Percentiles rank a stretch among this genome's conserved stretches.
phyloP scores from a whole-genome alignment of 2,797 vertebrate genomes.

The Mormyrus proboscirostris region DNA sequence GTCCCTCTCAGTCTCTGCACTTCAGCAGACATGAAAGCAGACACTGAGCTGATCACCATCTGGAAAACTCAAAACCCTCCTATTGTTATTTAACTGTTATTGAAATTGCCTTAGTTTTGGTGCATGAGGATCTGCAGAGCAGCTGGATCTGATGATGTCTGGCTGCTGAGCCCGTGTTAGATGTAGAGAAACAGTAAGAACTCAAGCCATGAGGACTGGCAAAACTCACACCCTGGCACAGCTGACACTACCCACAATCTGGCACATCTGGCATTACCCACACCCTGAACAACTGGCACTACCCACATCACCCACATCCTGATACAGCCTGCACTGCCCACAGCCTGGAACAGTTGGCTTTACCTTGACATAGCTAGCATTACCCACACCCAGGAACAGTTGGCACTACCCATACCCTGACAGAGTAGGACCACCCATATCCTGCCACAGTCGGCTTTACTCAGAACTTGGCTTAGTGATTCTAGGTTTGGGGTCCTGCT shows the following conservation, averaged over 20 bases:
- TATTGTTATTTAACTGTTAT: not conserved
- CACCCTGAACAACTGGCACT: not conserved
- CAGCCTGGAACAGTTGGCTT: not conserved
- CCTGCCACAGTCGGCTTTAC: not conserved
- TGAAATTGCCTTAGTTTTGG: not conserved
- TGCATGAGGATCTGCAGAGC: not conserved
- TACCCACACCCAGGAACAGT: not conserved
- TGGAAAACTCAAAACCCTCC: not conserved
- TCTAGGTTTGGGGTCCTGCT: not conserved
- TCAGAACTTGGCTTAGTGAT: not conserved
- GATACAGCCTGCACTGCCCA: not conserved
- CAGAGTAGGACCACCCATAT: not conserved
- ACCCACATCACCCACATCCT: not conserved
- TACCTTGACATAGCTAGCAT: not conserved
- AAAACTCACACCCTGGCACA: not conserved
- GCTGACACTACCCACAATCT: not conserved
- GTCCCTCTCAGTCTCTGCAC: not conserved
- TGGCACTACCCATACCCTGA: not conserved
- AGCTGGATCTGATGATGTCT: not conserved
- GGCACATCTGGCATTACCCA: not conserved
- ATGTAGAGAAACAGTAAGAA: not conserved
- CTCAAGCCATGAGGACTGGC: not conserved
- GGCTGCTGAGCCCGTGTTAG: not conserved
- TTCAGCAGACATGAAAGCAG: not conserved
- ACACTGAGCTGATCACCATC: not conserved